phyloP scores from a whole-genome alignment of 2,888 invertebrate species.

The Villa cingulata region DNA sequence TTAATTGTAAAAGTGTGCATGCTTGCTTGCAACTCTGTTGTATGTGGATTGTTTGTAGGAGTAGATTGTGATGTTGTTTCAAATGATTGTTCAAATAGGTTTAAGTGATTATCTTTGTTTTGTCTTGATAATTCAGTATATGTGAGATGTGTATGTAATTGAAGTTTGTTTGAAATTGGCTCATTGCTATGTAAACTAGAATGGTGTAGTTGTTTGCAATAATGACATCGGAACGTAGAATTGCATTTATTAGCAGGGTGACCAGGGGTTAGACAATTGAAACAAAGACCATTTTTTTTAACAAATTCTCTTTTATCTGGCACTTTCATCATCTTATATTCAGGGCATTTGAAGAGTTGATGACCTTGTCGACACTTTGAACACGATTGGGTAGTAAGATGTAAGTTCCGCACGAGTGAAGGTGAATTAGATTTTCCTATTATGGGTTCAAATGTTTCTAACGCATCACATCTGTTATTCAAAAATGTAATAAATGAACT shows the following conservation, averaged over 20 bases:
- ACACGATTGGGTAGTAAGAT: not conserved
- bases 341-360: too few species aligned
- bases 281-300: not conserved
- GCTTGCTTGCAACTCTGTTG: too few species aligned
- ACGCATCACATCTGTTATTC: not conserved
- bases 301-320: not conserved
- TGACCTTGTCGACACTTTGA: too few species aligned
- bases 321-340: too few species aligned
- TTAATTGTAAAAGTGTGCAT: not conserved
- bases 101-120: too few species aligned
- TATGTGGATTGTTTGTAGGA: not conserved
- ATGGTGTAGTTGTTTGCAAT: not conserved
- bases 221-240: not conserved
- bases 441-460: not conserved
- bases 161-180: not conserved
- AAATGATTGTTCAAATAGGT: too few species aligned
- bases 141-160: not conserved
- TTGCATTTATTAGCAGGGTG: too few species aligned
- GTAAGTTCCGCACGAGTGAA: too few species aligned
- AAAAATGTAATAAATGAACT: not conserved
- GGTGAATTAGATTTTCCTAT: not conserved
- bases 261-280: constrained; percentile 3
- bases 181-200: not conserved
- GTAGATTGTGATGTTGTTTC: not conserved
- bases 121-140: too few species aligned